These are phyloP conservation scores for Microcebus jonahi DNA, from an alignment of 2,113 vertebrate species.

Conservation along the genomic window DNA sequence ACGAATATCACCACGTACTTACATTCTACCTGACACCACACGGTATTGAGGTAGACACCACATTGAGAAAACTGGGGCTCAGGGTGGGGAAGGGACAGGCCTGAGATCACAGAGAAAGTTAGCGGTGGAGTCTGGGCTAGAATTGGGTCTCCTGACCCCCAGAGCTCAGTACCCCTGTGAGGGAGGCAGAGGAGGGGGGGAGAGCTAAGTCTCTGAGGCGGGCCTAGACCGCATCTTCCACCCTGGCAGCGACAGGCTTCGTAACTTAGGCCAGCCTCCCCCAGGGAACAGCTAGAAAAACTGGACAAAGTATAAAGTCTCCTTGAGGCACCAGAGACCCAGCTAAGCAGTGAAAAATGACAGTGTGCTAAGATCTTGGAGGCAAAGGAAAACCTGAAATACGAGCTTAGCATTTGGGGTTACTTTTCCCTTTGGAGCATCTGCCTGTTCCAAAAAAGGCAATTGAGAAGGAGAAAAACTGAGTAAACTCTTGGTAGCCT, in stretches of 20 bases:
- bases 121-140: background rate
- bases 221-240: background rate
- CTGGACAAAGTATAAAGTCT: background rate
- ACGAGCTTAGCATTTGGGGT: no score
- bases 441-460: background rate
- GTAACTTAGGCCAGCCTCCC: no score
- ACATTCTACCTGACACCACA: background rate
- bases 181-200: no score
- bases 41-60: background rate
- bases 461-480: background rate
- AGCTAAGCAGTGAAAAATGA: background rate
- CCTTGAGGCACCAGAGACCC: background rate
- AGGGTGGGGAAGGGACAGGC: background rate
- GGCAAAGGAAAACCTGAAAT: background rate
- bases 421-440: background rate
- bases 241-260: background rate
- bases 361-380: background rate
- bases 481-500: background rate
- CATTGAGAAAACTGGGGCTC: background rate
- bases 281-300: background rate
- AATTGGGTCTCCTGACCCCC: background rate
- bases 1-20: background rate
- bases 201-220: background rate
- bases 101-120: background rate
- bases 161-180: background rate